Evolutionary conservation across 2,888 invertebrate species (phyloP).

Genomic region (Leptinotarsa rubiginosa): DNA sequence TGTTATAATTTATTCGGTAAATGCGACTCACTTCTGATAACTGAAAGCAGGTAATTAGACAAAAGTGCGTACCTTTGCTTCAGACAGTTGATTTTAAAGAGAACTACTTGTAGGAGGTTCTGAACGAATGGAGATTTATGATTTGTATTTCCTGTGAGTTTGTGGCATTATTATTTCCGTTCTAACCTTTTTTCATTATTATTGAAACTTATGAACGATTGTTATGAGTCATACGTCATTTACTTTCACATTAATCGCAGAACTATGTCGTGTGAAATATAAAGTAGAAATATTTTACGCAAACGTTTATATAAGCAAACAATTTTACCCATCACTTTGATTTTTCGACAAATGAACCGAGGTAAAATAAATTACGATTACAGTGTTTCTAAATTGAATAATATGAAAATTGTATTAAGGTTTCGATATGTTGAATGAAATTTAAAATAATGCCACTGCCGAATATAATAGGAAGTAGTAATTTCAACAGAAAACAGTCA

Average conservation of each 20-base stretch:
- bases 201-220: background rate
- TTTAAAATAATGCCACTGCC: too few species aligned
- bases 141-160: constrained; percentile 21
- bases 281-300: background rate
- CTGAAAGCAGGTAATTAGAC: background rate
- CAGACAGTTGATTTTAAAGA: background rate
- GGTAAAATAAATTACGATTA: too few species aligned
- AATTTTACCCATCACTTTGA: too few species aligned
- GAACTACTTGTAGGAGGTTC: constrained; percentile 12
- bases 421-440: too few species aligned
- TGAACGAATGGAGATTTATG: constrained; percentile 6
- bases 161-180: constrained; percentile 10
- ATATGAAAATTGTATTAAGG: too few species aligned
- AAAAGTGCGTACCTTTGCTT: background rate
- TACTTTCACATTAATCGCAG: background rate
- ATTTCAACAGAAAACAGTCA: too few species aligned
- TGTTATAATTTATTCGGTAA: constrained; percentile 2
- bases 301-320: background rate
- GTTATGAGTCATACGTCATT: constrained; percentile 9
- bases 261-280: background rate
- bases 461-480: too few species aligned
- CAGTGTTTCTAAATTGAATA: too few species aligned
- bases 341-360: too few species aligned
- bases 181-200: background rate
- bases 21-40: constrained; percentile 3